Conservation (phyloP, 2,113 vertebrate species). For the Gavialis gangeticus region DNA sequence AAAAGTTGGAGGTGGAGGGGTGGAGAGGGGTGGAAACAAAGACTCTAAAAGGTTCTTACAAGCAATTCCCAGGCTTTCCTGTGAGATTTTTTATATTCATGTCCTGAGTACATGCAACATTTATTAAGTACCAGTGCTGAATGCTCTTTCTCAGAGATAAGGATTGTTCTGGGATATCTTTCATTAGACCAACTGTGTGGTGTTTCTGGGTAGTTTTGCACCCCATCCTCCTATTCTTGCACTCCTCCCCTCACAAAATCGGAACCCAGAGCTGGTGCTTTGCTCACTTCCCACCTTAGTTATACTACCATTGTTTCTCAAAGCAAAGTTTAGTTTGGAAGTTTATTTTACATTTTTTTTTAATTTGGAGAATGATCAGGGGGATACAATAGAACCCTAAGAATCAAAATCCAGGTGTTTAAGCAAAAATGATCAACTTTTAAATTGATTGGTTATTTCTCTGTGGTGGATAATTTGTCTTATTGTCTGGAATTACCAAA, state of each 20-base stretch:
- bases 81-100: background rate
- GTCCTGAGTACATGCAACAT: background rate
- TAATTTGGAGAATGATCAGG: background rate
- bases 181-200: too few species aligned
- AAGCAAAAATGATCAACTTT: constrained; percentile 48
- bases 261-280: too few species aligned
- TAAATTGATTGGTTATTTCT: constrained; percentile 76
- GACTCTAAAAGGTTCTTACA: background rate
- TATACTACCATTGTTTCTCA: too few species aligned
- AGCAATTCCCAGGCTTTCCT: background rate
- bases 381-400: constrained; percentile 8
- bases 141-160: background rate
- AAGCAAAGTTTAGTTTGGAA: constrained; percentile 38
- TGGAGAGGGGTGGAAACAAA: background rate
- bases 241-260: too few species aligned
- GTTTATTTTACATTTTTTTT: background rate
- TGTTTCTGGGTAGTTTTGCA: too few species aligned
- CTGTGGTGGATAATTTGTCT: constrained; percentile 61
- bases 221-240: too few species aligned
- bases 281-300: too few species aligned
- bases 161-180: too few species aligned
- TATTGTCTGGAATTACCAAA: constrained; percentile 77
- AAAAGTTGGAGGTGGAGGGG: background rate
- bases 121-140: background rate
- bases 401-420: constrained; percentile 68